Evolutionary conservation across 2,888 invertebrate genomes (phyloP), one percentile per base, ranked within the genome.

Genomic region (Drosophila neonasuta): DNA sequence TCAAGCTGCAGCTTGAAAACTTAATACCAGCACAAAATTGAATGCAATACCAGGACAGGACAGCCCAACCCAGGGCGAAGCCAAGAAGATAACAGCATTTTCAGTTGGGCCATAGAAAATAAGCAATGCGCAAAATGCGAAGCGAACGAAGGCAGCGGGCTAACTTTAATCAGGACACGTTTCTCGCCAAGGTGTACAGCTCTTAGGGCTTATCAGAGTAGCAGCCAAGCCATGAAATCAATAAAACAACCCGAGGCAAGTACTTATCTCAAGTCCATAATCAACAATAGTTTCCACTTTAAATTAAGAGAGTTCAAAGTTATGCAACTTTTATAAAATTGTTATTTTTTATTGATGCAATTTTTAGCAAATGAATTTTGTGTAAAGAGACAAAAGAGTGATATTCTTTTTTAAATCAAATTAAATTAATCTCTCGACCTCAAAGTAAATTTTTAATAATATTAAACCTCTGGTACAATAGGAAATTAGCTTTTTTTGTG

Each of bases 1-100:
- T 87, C 87, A 82, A 86, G 87, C 85, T 79, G 73, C 64, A 80
- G 79, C 87, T 74, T 86, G 84, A 84, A 84, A 84, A 87, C 87
- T 84, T 87, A 87, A 84, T 87, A 86, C 87, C 79, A 59, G 59
- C 71, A 67, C 78, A 71, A 87, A 80, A 84, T 84, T 84, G 84
- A 84, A 84, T 69, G 83, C 85, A 73, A 57, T 49, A 50, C 60
- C 44, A 17, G 41, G 65, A 62, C 36, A 36, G 36, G 36, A 4
- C 11, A 34, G 10, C 4, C 2, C 34, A 34, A 11, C 11, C 34
- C 11, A 11, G 50, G 59, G 49, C 36, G 6, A 24, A 24, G 24
- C 24, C 24, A 24, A 24, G 24, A 44, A 68, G 78, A 74, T 74
- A 60, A 57, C 60, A 56, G 39, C 50, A 51, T 54, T 67, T 32